A percentile compares a stretch with the other conserved stretches of the same genome.
Conservation (phyloP, 2,888 invertebrate species). For the Phortica okadai region DNA sequence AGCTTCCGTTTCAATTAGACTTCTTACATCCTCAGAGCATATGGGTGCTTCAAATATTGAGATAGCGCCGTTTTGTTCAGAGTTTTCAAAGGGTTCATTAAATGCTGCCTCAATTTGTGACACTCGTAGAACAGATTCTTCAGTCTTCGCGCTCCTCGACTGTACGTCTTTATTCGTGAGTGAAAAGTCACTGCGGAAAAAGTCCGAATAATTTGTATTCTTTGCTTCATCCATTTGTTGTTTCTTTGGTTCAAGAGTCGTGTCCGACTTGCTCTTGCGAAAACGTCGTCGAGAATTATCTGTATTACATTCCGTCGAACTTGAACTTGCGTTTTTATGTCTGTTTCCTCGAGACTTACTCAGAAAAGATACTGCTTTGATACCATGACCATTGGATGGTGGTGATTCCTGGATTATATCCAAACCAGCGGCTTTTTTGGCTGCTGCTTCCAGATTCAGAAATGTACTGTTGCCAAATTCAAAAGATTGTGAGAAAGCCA, state of each 20-base stretch:
- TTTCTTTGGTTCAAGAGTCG: constrained; percentile 40
- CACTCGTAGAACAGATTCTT: constrained; percentile 52
- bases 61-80: constrained; percentile 35
- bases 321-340: constrained; percentile 35
- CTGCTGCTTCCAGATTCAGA: constrained; percentile 67
- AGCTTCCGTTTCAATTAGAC: constrained; percentile 18
- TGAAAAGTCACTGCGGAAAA: constrained; percentile 71
- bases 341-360: constrained; percentile 48
- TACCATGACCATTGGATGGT: constrained; percentile 46
- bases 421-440: constrained; percentile 50
- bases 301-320: neutral
- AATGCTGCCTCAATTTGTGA: constrained; percentile 60
- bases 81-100: constrained; percentile 21
- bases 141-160: neutral
- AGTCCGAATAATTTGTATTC: constrained; percentile 64
- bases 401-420: constrained; percentile 73
- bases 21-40: constrained; percentile 62
- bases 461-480: constrained; percentile 73
- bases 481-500: constrained; percentile 75
- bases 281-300: constrained; percentile 43
- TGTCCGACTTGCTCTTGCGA: constrained; percentile 61
- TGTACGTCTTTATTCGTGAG: constrained; percentile 43
- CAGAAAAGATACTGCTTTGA: constrained; percentile 15
- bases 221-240: constrained; percentile 38
- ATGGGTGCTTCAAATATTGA: constrained; percentile 62